A percentile compares a stretch with the other conserved stretches of the same genome.
phyloP scores from a whole-genome alignment of 1,140 invertebrate species.

The Drosophila ananassae region DNA sequence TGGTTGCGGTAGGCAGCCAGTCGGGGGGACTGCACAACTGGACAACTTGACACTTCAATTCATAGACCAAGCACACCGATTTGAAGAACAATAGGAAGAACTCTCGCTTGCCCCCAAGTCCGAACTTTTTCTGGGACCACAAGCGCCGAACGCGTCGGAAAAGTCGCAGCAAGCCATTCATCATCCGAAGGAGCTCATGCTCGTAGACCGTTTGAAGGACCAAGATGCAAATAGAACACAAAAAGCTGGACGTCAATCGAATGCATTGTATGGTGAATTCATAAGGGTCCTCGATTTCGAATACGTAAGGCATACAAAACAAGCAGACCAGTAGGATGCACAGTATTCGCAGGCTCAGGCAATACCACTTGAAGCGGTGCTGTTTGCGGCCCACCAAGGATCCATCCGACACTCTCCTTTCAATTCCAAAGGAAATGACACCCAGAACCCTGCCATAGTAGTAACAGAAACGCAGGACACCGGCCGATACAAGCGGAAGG shows the following conservation, averaged over 20 bases:
- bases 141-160: slow-evolving; percentile 48
- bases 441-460: slow-evolving; percentile 39
- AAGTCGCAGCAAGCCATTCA: slow-evolving; percentile 55
- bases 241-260: slow-evolving; percentile 24
- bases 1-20: neutral
- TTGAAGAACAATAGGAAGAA: slow-evolving; percentile 51
- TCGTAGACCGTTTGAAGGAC: slow-evolving; percentile 49
- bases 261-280: slow-evolving; percentile 22
- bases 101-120: slow-evolving; percentile 59
- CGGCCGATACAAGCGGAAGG: slow-evolving; percentile 23
- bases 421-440: slow-evolving; percentile 33
- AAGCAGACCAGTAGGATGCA: slow-evolving; percentile 6
- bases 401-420: neutral
- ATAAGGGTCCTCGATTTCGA: slow-evolving; percentile 14
- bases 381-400: slow-evolving; percentile 19
- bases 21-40: neutral
- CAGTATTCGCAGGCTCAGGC: slow-evolving; percentile 27
- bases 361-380: slow-evolving; percentile 51
- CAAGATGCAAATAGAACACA: slow-evolving; percentile 33
- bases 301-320: neutral
- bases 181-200: slow-evolving; percentile 39
- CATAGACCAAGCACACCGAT: slow-evolving; percentile 41
- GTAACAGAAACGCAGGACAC: slow-evolving; percentile 20
- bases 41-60: slow-evolving; percentile 34
- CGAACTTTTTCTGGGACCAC: slow-evolving; percentile 6